phyloP scores from a whole-genome alignment of 2,888 invertebrate genomes.

The Pelosia muscerda region DNA sequence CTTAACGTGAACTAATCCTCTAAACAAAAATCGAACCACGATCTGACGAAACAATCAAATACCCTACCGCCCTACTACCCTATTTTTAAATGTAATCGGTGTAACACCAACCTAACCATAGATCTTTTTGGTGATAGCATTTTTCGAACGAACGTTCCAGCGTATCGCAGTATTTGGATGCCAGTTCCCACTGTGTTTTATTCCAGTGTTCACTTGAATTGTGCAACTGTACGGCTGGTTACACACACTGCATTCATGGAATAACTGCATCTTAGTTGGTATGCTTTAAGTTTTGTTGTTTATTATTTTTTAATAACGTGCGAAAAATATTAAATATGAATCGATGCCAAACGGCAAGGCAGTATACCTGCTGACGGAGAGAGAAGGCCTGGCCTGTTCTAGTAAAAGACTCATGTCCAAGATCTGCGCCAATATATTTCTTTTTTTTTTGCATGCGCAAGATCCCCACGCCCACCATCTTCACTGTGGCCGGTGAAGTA shows the following conservation, averaged over 20 bases:
- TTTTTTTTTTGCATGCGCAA: too few relatives aligned
- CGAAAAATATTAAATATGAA: too few relatives aligned
- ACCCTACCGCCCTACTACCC: neutral
- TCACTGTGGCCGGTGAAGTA: too few relatives aligned
- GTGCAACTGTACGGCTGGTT: constrained; percentile 29
- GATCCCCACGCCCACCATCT: too few relatives aligned
- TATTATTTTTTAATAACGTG: too few relatives aligned
- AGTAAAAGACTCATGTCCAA: too few relatives aligned
- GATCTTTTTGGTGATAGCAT: constrained; percentile 45
- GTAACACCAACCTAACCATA: constrained; percentile 19
- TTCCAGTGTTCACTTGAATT: constrained; percentile 39
- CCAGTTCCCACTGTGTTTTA: constrained; percentile 46
- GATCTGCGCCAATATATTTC: too few relatives aligned
- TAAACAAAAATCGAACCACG: too few relatives aligned
- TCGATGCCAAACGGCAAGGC: too few relatives aligned
- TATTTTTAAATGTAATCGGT: constrained; percentile 4
- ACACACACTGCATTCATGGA: constrained; percentile 18
- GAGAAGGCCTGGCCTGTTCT: too few relatives aligned
- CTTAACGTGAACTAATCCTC: too few relatives aligned
- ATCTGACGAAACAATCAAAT: neutral
- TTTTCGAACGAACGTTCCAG: constrained; percentile 42
- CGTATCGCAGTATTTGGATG: constrained; percentile 51
- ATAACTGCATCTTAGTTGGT: neutral
- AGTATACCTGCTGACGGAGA: too few relatives aligned
- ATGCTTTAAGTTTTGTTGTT: neutral